A percentile compares a stretch with the other conserved stretches of the same genome.
These are phyloP conservation scores for Saccostrea echinata DNA, from an alignment of 1,140 invertebrate genomes.

Conservation along the genomic window DNA sequence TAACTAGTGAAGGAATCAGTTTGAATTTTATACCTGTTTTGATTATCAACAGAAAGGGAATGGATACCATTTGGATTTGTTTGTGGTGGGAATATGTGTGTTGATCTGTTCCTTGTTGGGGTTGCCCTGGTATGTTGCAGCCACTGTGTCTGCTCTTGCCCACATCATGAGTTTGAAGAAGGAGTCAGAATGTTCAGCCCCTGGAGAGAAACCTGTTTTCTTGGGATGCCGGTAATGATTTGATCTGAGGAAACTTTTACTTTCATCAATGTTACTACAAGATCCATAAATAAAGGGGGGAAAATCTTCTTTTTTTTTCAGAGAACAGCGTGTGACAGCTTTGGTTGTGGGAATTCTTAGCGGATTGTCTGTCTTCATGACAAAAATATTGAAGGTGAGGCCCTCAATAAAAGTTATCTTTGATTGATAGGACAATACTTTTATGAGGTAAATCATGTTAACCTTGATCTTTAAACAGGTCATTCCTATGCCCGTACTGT, in stretches of 20 bases:
- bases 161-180: conserved; percentile 98
- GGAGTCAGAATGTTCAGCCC: conserved; percentile 97
- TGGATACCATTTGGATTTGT: conserved; percentile 98
- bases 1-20: too few relatives aligned
- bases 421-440: neutral
- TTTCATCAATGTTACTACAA: neutral
- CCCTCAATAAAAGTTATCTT: neutral
- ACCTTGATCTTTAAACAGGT: conserved; percentile 78
- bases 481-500: conserved; percentile 95
- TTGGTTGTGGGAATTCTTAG: conserved; percentile 96
- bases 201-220: conserved; percentile 99
- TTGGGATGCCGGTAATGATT: conserved; percentile 87
- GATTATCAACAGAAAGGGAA: conserved; percentile 91
- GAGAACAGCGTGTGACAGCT: conserved; percentile 97
- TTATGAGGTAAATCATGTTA: neutral
- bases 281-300: too few relatives aligned
- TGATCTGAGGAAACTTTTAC: neutral
- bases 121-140: conserved; percentile 96
- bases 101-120: conserved; percentile 95
- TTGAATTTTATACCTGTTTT: neutral
- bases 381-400: conserved; percentile 87
- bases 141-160: conserved; percentile 98
- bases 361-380: conserved; percentile 94
- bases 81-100: conserved; percentile 94
- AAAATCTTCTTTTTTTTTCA: conserved; percentile 65